These are phyloP conservation scores for Heliconius aoede DNA, from an alignment of 2,888 invertebrate genomes.

Conservation along the genomic window DNA sequence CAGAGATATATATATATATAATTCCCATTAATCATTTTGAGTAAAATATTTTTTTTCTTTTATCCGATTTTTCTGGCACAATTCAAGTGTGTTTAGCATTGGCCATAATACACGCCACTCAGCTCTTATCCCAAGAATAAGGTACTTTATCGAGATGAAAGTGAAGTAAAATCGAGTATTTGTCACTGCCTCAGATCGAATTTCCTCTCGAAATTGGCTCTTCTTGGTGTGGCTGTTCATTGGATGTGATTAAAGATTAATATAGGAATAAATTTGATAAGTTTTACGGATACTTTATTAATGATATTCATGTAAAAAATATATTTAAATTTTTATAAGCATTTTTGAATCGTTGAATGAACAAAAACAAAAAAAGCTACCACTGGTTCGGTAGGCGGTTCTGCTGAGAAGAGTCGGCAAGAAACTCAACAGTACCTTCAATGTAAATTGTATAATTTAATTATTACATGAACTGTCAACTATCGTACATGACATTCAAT, in stretches of 20 bases:
- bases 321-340: too few species aligned
- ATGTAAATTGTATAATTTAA: too few species aligned
- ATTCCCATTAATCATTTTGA: constrained; percentile 1
- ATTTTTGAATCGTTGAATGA: too few species aligned
- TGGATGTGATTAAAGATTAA: constrained; percentile 1
- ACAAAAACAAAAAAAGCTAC: too few species aligned
- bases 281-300: not conserved
- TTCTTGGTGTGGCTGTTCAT: constrained; percentile 8
- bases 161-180: constrained; percentile 42
- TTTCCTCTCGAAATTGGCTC: constrained; percentile 27
- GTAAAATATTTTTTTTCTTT: constrained; percentile 33
- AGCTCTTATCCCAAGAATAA: constrained; percentile 41
- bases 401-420: too few species aligned
- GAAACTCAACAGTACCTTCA: too few species aligned
- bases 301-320: too few species aligned
- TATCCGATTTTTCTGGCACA: constrained; percentile 33
- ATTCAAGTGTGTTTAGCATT: constrained; percentile 37
- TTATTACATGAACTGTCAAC: too few species aligned
- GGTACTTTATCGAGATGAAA: constrained; percentile 43
- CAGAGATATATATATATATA: constrained; percentile 1
- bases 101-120: constrained; percentile 43
- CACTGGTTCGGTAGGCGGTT: too few species aligned
- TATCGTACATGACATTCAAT: too few species aligned
- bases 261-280: not conserved
- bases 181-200: constrained; percentile 25